Percentiles rank a stretch among this genome's conserved stretches.
Evolutionary conservation across 2,113 vertebrate species (phyloP).

Genomic region (Cnemophilus loriae): DNA sequence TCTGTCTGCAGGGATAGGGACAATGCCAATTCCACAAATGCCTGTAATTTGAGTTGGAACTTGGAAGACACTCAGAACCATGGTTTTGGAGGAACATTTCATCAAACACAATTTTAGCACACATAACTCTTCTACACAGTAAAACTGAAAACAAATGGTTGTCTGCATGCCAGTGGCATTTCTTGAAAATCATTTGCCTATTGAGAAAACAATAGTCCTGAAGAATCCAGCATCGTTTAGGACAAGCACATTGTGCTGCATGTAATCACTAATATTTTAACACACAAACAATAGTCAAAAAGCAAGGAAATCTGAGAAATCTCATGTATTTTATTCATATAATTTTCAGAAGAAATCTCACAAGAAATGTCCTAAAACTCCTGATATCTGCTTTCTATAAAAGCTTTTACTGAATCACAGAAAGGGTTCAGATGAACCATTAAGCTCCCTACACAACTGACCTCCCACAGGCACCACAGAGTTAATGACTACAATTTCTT

Average conservation of each 20-base stretch:
- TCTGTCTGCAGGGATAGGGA: constrained; percentile 7
- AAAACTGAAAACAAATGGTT: constrained; percentile 61
- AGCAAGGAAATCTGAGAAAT: neutral
- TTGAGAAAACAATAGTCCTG: constrained; percentile 31
- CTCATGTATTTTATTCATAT: neutral
- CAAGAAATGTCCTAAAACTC: neutral
- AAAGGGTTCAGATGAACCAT: neutral
- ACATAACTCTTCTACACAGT: constrained; percentile 3
- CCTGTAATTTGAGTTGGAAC: constrained; percentile 41
- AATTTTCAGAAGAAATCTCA: neutral
- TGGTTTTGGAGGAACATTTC: constrained; percentile 15
- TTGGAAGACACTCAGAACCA: neutral
- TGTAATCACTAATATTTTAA: neutral
- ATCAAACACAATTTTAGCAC: constrained; percentile 20
- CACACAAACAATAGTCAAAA: neutral
- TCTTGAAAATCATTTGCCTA: constrained; percentile 28
- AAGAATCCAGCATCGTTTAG: neutral
- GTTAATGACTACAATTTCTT: neutral
- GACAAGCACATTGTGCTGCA: neutral
- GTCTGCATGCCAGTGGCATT: constrained; percentile 42
- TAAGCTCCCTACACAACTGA: neutral
- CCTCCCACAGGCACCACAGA: neutral
- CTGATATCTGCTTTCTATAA: neutral
- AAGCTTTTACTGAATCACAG: neutral
- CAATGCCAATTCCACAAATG: constrained; percentile 14